Base-by-base conservation (phyloP, 2,888 invertebrate species). In the Lacanobia oleracea region DNA sequence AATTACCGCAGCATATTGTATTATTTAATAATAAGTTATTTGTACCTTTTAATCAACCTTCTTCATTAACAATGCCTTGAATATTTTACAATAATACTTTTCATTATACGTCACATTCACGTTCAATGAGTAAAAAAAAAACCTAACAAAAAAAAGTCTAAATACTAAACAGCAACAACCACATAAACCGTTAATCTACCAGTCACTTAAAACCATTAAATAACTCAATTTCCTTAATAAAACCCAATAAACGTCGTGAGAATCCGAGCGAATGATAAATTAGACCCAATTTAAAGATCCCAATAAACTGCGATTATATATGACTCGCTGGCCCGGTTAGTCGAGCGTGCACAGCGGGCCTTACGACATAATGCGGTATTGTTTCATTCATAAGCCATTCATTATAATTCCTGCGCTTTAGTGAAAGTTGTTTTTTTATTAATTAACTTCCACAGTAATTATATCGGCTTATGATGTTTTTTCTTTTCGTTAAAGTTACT, bases 301-400 rank as follows among this genome's bases (percentile, higher is more conserved):
- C 40, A 50, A 76, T 60, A 67, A 60, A 65, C 50, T 43, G 23
- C 16, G 7, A 66, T 50, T 56, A 62, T 72, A 60, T 50, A 59
- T 61, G 67, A 68, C 73, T 60, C 53, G n/a, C 37, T 14, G 18
- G 14, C 10, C n/a, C 66, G 66, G 62, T 67, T 69, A 71, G 33
- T 73, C 72, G 76, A 62, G 12, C 60, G 45, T 73, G 45, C 54
- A 53, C 18, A 70, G 14, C 68, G 12, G 9, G 66, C 82, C 59
- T 82, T 62, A 66, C 64, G 51, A 53, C 61, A 71, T 82, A 76
- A 82, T 74, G 72, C 70, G 50, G 66, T 59, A 85, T 79, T 82
- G 79, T 79, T 77, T 73, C 67, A 77, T 84, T 81, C 73, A 79
- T 76, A 82, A 68, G 48, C 23, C 72, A 70, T 51, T 79, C 37